Evolutionary conservation across 2,113 vertebrate species (phyloP), one percentile per base, ranked within the genome.

Genomic region (Acinonyx jubatus): DNA sequence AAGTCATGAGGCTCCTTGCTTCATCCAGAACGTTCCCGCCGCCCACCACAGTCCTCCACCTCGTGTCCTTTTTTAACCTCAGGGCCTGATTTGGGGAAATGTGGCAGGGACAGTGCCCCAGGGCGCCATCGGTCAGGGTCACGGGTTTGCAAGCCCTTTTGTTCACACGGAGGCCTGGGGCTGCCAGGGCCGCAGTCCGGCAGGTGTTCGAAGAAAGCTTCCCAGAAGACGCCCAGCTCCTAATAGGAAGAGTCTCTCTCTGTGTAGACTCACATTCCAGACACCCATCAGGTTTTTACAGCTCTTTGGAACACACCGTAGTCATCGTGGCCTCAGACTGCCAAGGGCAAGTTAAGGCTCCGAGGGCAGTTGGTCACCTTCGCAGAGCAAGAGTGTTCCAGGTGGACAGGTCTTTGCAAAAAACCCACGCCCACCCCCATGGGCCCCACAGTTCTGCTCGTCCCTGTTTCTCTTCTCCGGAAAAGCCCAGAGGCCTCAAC

Each of bases 161-260:
- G 27, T 68, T 18, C 13, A 50, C 33, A 38, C 0, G 7, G 73
- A 66, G 65, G 48, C 13, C 13, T 4, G 33, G 31, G 19, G 52
- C 14, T 23, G 21, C 78, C 52, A 4, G 19, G 71, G 45, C 0
- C 13, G n/a, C 25, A 48, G 29, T 2, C 45, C 9, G 52, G 52
- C 78, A 69, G 45, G n/a, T 55, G n/a, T 73, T n/a, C 10, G 87
- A 71, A 52, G 68, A 33, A 31, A 63, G 21, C 76, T 71, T n/a
- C 57, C 55, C 50, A 5, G 52, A 14, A 41, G 80, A 61, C 0
- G 0, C 4, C 0, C 2, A 11, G 9, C 23, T n/a, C 18, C 14
- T 5, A 25, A 25, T 5, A 33, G 31, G 33, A 63, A 10, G 3
- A 7, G 33, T 8, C 5, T 29, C 16, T 3, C 45, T 19, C 69